Percentiles rank a stretch among this genome's conserved stretches.
Evolutionary conservation across 2,113 vertebrate genomes (phyloP).

Genomic region (Plotosus lineatus): DNA sequence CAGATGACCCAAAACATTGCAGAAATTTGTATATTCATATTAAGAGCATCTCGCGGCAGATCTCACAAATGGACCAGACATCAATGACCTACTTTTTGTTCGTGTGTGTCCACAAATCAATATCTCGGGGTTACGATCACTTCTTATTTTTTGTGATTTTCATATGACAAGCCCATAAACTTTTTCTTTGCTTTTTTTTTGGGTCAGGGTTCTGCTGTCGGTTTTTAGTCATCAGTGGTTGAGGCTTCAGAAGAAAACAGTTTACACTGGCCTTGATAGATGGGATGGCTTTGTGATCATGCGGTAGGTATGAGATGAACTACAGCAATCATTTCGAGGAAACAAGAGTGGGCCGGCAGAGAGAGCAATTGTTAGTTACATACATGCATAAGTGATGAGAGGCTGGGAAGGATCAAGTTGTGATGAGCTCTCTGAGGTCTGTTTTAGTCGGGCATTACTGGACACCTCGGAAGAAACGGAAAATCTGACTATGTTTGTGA

Average conservation of each 20-base stretch:
- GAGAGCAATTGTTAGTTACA: not conserved
- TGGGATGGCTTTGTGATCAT: not conserved
- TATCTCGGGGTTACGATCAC: too few species aligned
- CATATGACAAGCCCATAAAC: too few species aligned
- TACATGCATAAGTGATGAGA: constrained; percentile 17
- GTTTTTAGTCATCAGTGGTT: constrained; percentile 8
- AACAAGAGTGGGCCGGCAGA: not conserved
- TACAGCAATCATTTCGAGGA: constrained; percentile 5
- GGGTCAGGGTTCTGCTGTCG: too few species aligned
- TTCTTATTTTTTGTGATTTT: too few species aligned
- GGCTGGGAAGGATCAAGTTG: not conserved
- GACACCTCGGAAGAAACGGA: not conserved
- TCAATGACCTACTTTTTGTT: too few species aligned
- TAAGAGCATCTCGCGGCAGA: too few species aligned
- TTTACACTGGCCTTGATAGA: not conserved
- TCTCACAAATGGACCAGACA: too few species aligned
- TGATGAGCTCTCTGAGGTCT: not conserved
- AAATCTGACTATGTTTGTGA: not conserved
- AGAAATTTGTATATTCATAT: too few species aligned
- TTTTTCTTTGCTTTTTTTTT: too few species aligned
- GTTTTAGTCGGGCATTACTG: constrained; percentile 9
- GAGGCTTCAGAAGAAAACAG: not conserved
- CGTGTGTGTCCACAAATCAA: too few species aligned
- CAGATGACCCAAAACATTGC: too few species aligned
- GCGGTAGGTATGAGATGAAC: not conserved